These are phyloP conservation scores for Oreochromis aureus DNA, from an alignment of 2,113 vertebrate species.

Conservation along the genomic window DNA sequence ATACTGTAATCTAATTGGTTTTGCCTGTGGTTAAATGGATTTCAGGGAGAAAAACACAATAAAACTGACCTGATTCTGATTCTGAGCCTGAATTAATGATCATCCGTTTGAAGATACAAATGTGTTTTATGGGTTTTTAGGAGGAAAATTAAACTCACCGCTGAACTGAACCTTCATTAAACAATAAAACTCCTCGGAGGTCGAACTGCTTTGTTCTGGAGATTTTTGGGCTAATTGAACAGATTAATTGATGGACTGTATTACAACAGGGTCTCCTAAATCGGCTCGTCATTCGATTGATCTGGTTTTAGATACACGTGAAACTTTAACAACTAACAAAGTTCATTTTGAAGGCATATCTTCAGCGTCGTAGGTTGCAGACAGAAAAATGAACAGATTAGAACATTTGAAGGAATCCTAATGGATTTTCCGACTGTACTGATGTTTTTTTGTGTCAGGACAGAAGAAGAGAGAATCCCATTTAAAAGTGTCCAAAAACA, in stretches of 20 bases:
- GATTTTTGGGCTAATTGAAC: neutral
- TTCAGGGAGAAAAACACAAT: neutral
- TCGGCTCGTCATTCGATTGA: rapidly evolving
- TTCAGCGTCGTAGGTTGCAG: rapidly evolving
- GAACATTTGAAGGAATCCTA: neutral
- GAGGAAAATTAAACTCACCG: neutral
- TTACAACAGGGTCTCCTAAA: neutral
- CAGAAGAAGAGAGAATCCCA: neutral
- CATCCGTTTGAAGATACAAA: neutral
- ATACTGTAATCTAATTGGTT: neutral
- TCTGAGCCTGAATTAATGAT: neutral
- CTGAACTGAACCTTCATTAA: neutral
- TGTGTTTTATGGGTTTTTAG: neutral
- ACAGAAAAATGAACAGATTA: neutral
- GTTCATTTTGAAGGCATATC: neutral
- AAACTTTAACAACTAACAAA: neutral
- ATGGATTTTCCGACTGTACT: neutral
- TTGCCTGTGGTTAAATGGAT: neutral
- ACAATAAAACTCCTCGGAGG: neutral
- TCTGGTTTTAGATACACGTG: rapidly evolving
- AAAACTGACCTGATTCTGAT: neutral
- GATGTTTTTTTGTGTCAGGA: neutral
- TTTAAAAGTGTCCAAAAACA: neutral
- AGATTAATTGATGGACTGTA: neutral
- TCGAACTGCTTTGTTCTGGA: neutral